A percentile compares a stretch with the other conserved stretches of the same genome.
Conservation (phyloP, 2,888 invertebrate genomes). For the Podabrus alpinus region DNA sequence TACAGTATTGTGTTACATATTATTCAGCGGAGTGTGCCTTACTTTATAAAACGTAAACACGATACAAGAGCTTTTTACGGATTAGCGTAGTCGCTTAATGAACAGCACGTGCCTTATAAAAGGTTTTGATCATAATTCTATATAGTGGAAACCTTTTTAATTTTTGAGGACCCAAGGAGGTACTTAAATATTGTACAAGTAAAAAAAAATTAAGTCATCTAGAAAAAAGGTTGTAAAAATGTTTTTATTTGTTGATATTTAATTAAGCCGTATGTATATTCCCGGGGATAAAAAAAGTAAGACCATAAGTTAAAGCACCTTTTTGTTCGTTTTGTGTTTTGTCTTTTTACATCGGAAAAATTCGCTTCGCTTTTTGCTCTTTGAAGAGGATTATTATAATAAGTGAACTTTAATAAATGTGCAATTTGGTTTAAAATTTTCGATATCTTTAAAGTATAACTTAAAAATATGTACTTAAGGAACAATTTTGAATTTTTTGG, state of each 20-base stretch:
- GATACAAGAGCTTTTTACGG: conserved; percentile 39
- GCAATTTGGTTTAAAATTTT: background rate
- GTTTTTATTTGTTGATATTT: background rate
- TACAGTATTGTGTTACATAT: conserved; percentile 26
- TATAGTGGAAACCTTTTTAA: background rate
- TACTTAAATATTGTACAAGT: background rate
- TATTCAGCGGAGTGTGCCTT: conserved; percentile 28
- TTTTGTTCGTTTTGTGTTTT: background rate
- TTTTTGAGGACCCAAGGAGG: background rate
- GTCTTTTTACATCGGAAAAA: background rate
- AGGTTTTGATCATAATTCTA: conserved; percentile 31
- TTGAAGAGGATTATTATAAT: background rate
- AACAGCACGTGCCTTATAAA: conserved; percentile 42
- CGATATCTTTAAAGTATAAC: background rate
- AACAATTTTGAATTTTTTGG: background rate
- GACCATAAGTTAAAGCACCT: background rate
- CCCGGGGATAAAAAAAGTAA: background rate
- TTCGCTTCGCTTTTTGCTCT: background rate
- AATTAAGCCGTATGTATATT: background rate
- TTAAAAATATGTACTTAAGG: background rate
- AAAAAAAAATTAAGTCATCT: background rate
- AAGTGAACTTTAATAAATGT: background rate
- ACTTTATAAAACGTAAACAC: conserved; percentile 31
- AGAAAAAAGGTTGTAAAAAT: background rate
- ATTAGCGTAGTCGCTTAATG: conserved; percentile 40